These are phyloP conservation scores for Gallinago media DNA, from an alignment of 2,113 vertebrate species.

Conservation along the genomic window DNA sequence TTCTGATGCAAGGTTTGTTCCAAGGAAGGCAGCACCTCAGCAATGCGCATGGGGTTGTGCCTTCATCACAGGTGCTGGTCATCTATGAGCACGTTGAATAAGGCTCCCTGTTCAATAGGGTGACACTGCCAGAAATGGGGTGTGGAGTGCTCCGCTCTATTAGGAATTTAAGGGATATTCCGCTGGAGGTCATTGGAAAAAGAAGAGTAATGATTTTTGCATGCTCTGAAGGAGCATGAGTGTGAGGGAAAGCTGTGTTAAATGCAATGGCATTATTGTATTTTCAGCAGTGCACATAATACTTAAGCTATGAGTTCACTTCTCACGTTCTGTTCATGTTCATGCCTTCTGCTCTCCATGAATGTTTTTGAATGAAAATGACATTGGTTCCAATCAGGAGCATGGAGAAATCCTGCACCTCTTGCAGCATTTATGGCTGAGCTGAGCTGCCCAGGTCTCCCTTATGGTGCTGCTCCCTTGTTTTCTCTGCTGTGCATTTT, in stretches of 20 bases:
- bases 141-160: not conserved
- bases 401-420: not conserved
- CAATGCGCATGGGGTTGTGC: not conserved
- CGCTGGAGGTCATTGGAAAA: not conserved
- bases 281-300: not conserved
- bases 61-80: rapidly evolving
- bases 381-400: not conserved
- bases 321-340: not conserved
- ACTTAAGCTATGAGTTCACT: not conserved
- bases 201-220: not conserved
- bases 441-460: not conserved
- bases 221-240: not conserved
- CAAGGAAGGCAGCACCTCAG: not conserved
- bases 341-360: not conserved
- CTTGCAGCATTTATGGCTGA: rapidly evolving
- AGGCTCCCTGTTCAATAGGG: not conserved
- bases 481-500: not conserved
- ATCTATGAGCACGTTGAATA: rapidly evolving
- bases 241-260: not conserved
- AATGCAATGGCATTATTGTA: not conserved
- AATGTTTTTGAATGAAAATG: not conserved
- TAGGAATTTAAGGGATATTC: not conserved
- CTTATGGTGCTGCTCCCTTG: not conserved
- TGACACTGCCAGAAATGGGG: not conserved
- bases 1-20: not conserved